Base-by-base conservation (phyloP, 2,888 invertebrate species). In the Acrobasis suavella region DNA sequence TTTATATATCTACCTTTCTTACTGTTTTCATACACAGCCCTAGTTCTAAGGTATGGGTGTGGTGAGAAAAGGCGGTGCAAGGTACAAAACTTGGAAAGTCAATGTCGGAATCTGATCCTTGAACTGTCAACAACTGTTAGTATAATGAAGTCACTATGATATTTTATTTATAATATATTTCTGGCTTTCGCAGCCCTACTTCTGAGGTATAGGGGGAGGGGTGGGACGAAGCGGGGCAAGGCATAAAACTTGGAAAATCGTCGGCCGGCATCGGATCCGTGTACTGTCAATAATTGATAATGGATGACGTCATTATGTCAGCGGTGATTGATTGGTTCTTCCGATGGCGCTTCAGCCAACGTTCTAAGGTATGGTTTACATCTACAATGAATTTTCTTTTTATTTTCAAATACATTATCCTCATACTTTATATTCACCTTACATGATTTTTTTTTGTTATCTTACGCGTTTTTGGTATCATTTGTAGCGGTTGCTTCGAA, bases 231-330 rank as follows among this genome's bases (percentile, higher is more conserved):
- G 68, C 60, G 67, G 69, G 73, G 71, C 75, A 80, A 81, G 81
- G 82, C 79, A 85, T 83, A 85, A 85, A 86, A 86, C 85, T 86
- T 86, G 85, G 84, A 84, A 86, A 88, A 87, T 85, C 80, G 81
- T 75, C 78, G 82, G 82, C 78, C 81, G 83, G 79, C 81, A 82
- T 82, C 82, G 83, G 83, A 83, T 82, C 85, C 83, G 77, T 84
- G 83, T 83, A 81, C 86, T 86, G 90, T 89, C 90, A 89, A 89
- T 91, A 90, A 91, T 91, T 91, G 91, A 89, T 91, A 91, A 91
- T 90, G 89, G 91, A 91, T 90, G 90, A 89, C 89, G 89, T 87
- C 88, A 90, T 89, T 86, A 87, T 83, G 87, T 87, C 88, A 84
- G 81, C 71, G 32, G 84, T 91, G 91, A 91, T 91, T 87, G 91